Conservation (phyloP, 2,113 vertebrate genomes). For the Nothobranchius furzeri region DNA sequence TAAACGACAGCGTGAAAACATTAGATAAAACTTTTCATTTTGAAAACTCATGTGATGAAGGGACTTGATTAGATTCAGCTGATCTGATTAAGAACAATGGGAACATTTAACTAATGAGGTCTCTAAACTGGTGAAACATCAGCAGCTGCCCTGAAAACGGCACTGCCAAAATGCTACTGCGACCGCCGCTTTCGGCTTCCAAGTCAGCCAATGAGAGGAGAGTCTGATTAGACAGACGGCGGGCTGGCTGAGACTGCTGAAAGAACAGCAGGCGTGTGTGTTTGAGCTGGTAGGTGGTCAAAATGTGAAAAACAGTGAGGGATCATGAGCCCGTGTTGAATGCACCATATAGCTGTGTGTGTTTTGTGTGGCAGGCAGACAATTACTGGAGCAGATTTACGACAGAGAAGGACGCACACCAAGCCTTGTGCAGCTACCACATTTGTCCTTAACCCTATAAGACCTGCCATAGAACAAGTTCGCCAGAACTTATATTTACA, state of each 20-base stretch:
- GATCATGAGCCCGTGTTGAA: conserved; percentile 4
- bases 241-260: conserved; percentile 48
- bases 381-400: neutral
- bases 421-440: neutral
- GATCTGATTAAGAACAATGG: conserved; percentile 55
- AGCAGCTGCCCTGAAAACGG: conserved; percentile 30
- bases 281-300: conserved; percentile 40
- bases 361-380: conserved; percentile 7
- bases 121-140: conserved; percentile 43
- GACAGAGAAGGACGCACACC: neutral
- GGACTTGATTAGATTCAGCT: conserved; percentile 42
- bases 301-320: conserved; percentile 33
- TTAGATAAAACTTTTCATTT: neutral
- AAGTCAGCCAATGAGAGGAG: conserved; percentile 19
- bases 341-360: neutral
- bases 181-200: conserved; percentile 13
- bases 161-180: neutral
- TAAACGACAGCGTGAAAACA: neutral
- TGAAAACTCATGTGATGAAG: conserved; percentile 13
- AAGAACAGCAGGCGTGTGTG: conserved; percentile 49
- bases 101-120: conserved; percentile 55
- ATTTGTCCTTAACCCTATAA: neutral
- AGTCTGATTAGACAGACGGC: conserved; percentile 42
- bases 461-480: too few species aligned
- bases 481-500: too few species aligned